Evolutionary conservation across 2,888 invertebrate species (phyloP), one percentile per base, ranked within the genome.

Genomic region (Athalia circularis): DNA sequence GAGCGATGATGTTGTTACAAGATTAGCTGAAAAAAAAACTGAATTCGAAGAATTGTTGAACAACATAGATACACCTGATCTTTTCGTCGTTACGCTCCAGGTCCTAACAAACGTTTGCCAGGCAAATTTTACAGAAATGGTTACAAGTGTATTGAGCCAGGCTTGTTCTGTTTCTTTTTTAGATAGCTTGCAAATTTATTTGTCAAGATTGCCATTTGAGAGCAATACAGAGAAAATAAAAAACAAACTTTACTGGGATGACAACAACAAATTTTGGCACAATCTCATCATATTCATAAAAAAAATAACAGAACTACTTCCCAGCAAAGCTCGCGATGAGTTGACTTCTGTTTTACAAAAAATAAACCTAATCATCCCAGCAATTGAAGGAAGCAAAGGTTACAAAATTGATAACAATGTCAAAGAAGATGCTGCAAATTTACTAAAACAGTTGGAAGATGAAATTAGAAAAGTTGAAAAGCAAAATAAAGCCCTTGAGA

Each of bases 271-370:
- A 50, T 87, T 88, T 76, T 84, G 86, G 83, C 77, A 78, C 5
- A 83, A 85, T 76, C 72, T 86, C 47, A 57, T 85, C 4, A 70
- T 67, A 70, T 82, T 86, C 43, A 86, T 81, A 79, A 90, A 91
- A 77, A 87, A 87, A 68, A 84, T 93, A 43, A 85, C 91, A 3
- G 87, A 87, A 29, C 81, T 86, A 7, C 80, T 88, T 54, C 87
- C 88, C 3, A 83, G 85, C 9, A 86, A 85, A 48, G 87, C 88
- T 4, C 82, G 81, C 43, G 89, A 90, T 78, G 81, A 85, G 52
- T 83, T 89, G 65, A 83, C 84, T 4, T 84, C 84, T 50, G 78
- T 89, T 29, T 65, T 89, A 4, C 84, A 84, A 50, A 83, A 80
- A 9, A 82, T 86, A 50, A 72, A 81, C 6, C 81, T 84, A 45